Percentiles rank a stretch among this genome's conserved stretches.
These are phyloP conservation scores for Mustelus asterias DNA, from an alignment of 2,113 vertebrate species.

Conservation along the genomic window DNA sequence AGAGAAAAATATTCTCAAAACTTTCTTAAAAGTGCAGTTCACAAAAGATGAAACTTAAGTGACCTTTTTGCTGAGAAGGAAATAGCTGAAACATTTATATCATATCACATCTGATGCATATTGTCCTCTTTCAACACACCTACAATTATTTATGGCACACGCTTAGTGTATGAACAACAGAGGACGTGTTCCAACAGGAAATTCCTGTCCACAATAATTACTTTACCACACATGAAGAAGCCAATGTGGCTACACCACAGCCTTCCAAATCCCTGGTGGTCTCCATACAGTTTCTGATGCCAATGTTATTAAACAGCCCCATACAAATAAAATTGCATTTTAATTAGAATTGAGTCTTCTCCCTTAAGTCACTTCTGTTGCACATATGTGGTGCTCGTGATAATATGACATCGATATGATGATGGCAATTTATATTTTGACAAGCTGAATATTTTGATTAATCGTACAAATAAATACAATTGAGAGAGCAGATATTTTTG, in stretches of 20 bases:
- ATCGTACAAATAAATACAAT: background rate
- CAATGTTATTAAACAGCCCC: constrained; percentile 34
- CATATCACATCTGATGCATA: constrained; percentile 23
- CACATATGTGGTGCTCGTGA: constrained; percentile 19
- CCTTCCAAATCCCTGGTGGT: constrained; percentile 35
- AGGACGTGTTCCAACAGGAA: constrained; percentile 36
- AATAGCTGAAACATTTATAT: background rate
- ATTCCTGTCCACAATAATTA: constrained; percentile 38
- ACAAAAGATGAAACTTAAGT: background rate
- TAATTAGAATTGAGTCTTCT: constrained; percentile 8
- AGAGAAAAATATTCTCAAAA: background rate
- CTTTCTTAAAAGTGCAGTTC: background rate
- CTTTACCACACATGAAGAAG: constrained; percentile 37
- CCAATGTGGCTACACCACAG: constrained; percentile 36
- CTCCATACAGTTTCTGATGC: constrained; percentile 25
- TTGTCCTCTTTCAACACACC: constrained; percentile 25
- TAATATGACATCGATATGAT: background rate
- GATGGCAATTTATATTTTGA: background rate
- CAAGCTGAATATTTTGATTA: constrained; percentile 11
- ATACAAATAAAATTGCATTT: constrained; percentile 33
- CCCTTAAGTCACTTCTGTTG: constrained; percentile 31
- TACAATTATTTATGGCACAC: constrained; percentile 36
- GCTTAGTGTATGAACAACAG: constrained; percentile 33
- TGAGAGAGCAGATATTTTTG: background rate
- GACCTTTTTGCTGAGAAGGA: background rate